phyloP scores from a whole-genome alignment of 2,113 vertebrate species.

The Campylorhamphus procurvoides region DNA sequence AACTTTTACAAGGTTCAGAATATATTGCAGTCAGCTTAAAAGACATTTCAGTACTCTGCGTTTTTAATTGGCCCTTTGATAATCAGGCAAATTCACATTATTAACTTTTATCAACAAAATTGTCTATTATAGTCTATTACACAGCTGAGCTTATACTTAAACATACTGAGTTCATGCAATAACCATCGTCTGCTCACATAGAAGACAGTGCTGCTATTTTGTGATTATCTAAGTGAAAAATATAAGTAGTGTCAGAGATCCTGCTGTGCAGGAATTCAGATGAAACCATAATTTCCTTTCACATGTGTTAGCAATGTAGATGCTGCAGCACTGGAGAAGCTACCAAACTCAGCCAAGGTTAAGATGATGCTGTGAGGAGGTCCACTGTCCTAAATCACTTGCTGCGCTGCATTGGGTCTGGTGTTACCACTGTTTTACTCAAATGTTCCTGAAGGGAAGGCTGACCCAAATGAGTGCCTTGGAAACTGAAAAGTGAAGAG shows the following conservation, averaged over 20 bases:
- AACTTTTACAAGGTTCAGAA: too few species aligned
- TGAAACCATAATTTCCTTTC: background rate
- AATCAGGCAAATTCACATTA: too few species aligned
- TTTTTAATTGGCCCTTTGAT: too few species aligned
- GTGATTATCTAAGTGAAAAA: background rate
- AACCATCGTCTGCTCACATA: background rate
- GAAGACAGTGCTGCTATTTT: background rate
- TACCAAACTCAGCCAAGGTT: background rate
- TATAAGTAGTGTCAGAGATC: background rate
- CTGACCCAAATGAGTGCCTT: accelerated
- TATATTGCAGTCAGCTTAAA: too few species aligned
- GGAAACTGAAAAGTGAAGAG: background rate
- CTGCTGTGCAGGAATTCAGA: background rate
- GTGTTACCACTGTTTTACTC: background rate
- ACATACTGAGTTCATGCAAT: background rate
- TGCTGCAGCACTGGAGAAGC: background rate
- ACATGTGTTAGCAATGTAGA: background rate
- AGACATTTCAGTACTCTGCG: too few species aligned
- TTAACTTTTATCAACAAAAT: too few species aligned
- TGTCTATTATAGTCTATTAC: too few species aligned
- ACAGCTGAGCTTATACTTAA: background rate
- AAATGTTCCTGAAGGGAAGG: background rate
- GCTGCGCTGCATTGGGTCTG: background rate
- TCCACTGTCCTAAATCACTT: background rate
- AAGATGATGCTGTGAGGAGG: too few species aligned